Base-by-base conservation (phyloP, 2,888 invertebrate genomes). In the Adelognathus sp. region DNA sequence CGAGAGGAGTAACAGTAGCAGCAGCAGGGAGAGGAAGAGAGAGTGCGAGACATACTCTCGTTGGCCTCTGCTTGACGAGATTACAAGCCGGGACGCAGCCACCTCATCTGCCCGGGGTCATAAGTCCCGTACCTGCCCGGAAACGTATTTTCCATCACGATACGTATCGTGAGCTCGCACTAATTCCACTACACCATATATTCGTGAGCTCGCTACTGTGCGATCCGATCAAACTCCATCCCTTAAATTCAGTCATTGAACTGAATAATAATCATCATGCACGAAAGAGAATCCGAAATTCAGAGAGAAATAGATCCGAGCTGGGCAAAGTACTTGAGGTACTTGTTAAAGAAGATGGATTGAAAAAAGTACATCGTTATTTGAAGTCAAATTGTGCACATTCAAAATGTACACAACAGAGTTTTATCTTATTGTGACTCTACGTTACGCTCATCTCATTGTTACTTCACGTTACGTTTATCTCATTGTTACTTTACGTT, bases 101-200 rank as follows among this genome's bases (percentile, higher is more conserved):
- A 87, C 83, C 88, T 88, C 88, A 88, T 88, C 88, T 88, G 85
- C 83, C 80, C 46, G 79, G 77, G 88, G 88, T 88, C 88, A 86
- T 82, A 78, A 87, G 88, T 86, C 88, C 67, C 83, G 85, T 88
- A 88, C 88, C 85, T 86, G 87, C 83, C 85, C 85, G 87, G 88
- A 88, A 88, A 88, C 84, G 83, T 82, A 88, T 88, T 87, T 87
- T 86, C 87, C 85, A 84, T 74, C 67, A 54, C 61, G 56, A 73
- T 69, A 56, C 41, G 29, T 61, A 56, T 72, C 71, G 66, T 54
- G 54, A 29, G 36, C 39, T 21, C 29, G 31, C 39, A 46, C 63
- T 46, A 46, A 46, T 46, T 27, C 36, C 58, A 14, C 9, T 69
- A 58, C 52, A 41, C 39, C n/a, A n/a, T 39, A 44, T 63, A 77